Evolutionary conservation across 2,888 invertebrate genomes (phyloP).

Genomic region (Keiferia lycopersicella): DNA sequence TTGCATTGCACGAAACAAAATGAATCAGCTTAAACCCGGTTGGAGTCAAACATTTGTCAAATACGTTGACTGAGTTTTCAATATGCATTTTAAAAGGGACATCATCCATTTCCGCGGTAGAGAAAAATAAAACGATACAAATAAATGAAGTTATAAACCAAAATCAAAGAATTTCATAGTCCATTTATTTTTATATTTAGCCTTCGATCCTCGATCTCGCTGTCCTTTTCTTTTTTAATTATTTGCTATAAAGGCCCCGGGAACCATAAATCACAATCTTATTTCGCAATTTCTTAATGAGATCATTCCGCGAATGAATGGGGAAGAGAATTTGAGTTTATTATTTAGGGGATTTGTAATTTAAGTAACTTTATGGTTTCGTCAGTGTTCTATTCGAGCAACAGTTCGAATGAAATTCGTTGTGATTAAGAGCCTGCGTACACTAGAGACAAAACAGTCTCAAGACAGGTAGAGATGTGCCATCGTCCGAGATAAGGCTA

Average conservation of each 20-base stretch:
- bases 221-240: constrained; percentile 9
- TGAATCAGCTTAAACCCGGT: too few relatives aligned
- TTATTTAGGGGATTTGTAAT: not conserved
- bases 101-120: too few relatives aligned
- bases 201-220: not conserved
- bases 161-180: not conserved
- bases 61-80: too few relatives aligned
- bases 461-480: too few relatives aligned
- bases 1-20: too few relatives aligned
- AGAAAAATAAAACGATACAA: too few relatives aligned
- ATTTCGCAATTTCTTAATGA: constrained; percentile 9
- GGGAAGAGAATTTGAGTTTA: constrained; percentile 1
- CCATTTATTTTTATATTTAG: not conserved
- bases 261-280: constrained; percentile 2
- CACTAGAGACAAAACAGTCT: too few relatives aligned
- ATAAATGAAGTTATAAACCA: not conserved
- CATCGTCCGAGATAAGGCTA: too few relatives aligned
- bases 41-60: too few relatives aligned
- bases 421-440: not conserved
- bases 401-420: not conserved
- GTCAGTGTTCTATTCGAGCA: not conserved
- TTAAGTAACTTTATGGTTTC: constrained; percentile 4
- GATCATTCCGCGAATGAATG: constrained; percentile 9
- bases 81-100: too few relatives aligned
- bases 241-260: constrained; percentile 1